These are phyloP conservation scores for Geopemphigus sp. DNA, from an alignment of 1,140 invertebrate species.

Conservation along the genomic window DNA sequence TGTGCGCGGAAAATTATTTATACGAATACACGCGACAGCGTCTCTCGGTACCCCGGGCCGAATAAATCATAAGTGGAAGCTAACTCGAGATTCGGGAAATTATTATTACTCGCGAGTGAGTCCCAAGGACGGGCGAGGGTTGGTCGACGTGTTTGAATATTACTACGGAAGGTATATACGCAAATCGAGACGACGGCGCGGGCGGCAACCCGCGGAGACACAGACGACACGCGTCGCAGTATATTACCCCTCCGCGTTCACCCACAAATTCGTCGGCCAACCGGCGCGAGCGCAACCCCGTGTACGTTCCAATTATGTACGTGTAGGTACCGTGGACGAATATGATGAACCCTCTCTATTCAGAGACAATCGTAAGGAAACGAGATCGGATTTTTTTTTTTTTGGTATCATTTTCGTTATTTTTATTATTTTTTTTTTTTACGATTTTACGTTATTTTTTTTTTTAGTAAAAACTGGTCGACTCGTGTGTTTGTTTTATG, in stretches of 20 bases:
- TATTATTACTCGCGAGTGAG: neutral
- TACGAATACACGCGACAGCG: neutral
- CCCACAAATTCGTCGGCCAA: no score
- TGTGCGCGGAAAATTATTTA: slow-evolving; percentile 50
- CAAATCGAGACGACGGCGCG: no score
- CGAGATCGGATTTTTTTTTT: neutral
- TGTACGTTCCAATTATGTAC: neutral
- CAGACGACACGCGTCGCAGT: neutral
- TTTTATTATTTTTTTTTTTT: no score
- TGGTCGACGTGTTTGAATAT: slow-evolving; percentile 22
- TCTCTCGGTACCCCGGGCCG: no score
- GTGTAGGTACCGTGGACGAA: neutral
- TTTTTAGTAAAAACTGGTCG: slow-evolving; percentile 27
- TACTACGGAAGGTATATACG: no score
- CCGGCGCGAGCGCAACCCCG: no score
- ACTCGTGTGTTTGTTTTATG: slow-evolving; percentile 9
- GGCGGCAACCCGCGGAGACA: neutral
- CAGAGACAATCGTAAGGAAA: no score
- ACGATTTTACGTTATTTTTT: no score
- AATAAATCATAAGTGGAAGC: slow-evolving; percentile 5
- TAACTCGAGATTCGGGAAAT: slow-evolving; percentile 20
- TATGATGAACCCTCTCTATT: no score
- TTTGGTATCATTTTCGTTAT: slow-evolving; percentile 5
- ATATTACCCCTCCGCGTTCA: slow-evolving; percentile 11
- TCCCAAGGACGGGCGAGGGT: neutral